phyloP scores from a whole-genome alignment of 2,888 invertebrate species.

The Tetanocera ferruginea region DNA sequence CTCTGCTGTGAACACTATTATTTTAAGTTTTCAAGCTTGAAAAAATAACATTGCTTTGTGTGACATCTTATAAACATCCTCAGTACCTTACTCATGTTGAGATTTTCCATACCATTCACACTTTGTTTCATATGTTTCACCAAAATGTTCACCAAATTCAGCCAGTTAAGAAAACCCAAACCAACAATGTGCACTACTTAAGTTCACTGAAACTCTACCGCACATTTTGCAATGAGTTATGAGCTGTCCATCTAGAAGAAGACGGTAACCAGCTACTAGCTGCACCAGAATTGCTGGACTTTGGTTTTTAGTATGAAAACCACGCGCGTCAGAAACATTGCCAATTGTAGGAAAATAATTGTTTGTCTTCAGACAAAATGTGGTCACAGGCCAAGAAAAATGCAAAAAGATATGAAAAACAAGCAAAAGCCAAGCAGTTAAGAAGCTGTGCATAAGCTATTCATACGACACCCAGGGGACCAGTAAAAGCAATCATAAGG shows the following conservation, averaged over 20 bases:
- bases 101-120: too few relatives aligned
- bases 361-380: slow-evolving; percentile 43
- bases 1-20: too few relatives aligned
- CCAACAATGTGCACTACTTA: too few relatives aligned
- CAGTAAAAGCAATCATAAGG: slow-evolving; percentile 60
- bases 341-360: slow-evolving; percentile 29
- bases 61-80: too few relatives aligned
- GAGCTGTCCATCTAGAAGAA: background rate
- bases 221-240: slow-evolving; percentile 31
- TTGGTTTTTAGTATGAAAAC: slow-evolving; percentile 26
- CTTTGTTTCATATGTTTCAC: too few relatives aligned
- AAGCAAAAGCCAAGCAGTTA: background rate
- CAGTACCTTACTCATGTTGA: too few relatives aligned
- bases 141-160: too few relatives aligned
- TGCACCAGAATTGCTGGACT: background rate
- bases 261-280: background rate
- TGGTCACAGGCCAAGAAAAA: slow-evolving; percentile 31
- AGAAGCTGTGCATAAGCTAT: slow-evolving; percentile 10
- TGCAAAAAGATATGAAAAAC: background rate
- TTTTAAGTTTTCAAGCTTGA: too few relatives aligned
- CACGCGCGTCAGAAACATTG: slow-evolving; percentile 20
- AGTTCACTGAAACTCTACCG: background rate
- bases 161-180: too few relatives aligned
- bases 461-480: slow-evolving; percentile 63
- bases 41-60: too few relatives aligned